Evolutionary conservation across 2,888 invertebrate genomes (phyloP), one percentile per base, ranked within the genome.

Genomic region (Drosophila planitibia): DNA sequence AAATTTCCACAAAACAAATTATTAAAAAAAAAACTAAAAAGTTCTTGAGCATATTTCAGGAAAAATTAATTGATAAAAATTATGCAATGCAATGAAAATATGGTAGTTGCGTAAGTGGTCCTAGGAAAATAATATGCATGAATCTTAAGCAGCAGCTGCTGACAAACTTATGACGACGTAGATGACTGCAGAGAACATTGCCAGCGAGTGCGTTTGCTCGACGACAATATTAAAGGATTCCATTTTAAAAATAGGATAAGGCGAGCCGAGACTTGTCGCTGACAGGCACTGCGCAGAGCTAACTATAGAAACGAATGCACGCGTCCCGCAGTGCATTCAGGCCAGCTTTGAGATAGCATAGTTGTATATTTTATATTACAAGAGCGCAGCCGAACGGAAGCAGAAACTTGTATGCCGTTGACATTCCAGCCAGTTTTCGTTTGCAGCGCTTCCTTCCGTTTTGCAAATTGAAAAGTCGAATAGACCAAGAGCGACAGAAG

Each of bases 401-500:
- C 60, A 55, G 57, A 66, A 59, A 59, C 67, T 79, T 72, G 64
- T 66, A 49, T 77, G 82, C 61, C 69, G 82, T 59, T 80, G 80
- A 79, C 79, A 79, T 69, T 75, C 28, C 61, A 66, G 69, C 52
- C 66, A 63, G 30, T 52, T 70, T 57, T 75, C 41, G 79, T 70
- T 79, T 82, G 68, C 70, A 58, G 70, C 74, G 70, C 60, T 73
- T 83, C 85, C 76, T 90, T 83, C 85, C 81, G 83, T 65, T 47
- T 70, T 60, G 70, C 83, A 88, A 90, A 85, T 85, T 86, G 86
- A 83, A 85, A 83, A 79, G 55, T 60, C 55, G 65, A 65, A 69
- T 70, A 25, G 14, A 47, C 47, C 47, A 25, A 16, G 16, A 44
- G 44, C 39, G 44, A 70, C 62, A 66, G 66, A 75, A 60, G 55